Evolutionary conservation across 2,888 invertebrate species (phyloP).

Genomic region (Dascillus cervinus): DNA sequence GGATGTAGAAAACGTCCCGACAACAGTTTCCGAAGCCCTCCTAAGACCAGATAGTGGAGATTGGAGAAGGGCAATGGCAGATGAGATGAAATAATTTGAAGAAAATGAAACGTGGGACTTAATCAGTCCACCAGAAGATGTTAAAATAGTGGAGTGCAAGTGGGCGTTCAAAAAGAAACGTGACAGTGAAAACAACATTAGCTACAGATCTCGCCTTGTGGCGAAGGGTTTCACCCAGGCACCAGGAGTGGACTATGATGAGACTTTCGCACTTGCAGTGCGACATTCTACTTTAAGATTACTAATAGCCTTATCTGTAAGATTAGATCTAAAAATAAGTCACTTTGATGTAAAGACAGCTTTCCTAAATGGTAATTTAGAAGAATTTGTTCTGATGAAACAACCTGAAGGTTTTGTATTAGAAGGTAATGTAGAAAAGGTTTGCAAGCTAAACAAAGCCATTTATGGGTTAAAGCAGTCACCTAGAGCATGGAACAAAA

Average conservation of each 20-base stretch:
- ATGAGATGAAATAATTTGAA: constrained; percentile 23
- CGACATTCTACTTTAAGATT: constrained; percentile 11
- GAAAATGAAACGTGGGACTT: constrained; percentile 28
- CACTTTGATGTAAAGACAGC: constrained; percentile 24
- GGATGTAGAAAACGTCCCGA: constrained; percentile 14
- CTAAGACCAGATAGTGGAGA: constrained; percentile 18
- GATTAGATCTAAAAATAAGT: constrained; percentile 16
- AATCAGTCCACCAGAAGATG: constrained; percentile 17
- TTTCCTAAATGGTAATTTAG: constrained; percentile 22
- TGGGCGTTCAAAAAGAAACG: constrained; percentile 26
- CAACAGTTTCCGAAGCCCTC: constrained; percentile 20
- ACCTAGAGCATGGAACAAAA: background rate
- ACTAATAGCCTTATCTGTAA: constrained; percentile 16
- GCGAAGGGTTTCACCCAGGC: constrained; percentile 18
- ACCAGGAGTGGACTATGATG: constrained; percentile 14
- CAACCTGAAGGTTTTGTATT: constrained; percentile 13
- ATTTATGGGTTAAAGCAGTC: constrained; percentile 21
- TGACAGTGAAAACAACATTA: constrained; percentile 16
- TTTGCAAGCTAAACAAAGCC: constrained; percentile 19
- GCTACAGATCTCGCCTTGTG: constrained; percentile 12
- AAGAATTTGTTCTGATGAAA: constrained; percentile 19
- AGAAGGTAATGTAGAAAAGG: constrained; percentile 5
- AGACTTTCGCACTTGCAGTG: constrained; percentile 15
- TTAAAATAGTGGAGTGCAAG: constrained; percentile 23
- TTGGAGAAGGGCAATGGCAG: constrained; percentile 24